Conservation (phyloP, 2,797 vertebrate genomes). For the Leptodactylus fallax region DNA sequence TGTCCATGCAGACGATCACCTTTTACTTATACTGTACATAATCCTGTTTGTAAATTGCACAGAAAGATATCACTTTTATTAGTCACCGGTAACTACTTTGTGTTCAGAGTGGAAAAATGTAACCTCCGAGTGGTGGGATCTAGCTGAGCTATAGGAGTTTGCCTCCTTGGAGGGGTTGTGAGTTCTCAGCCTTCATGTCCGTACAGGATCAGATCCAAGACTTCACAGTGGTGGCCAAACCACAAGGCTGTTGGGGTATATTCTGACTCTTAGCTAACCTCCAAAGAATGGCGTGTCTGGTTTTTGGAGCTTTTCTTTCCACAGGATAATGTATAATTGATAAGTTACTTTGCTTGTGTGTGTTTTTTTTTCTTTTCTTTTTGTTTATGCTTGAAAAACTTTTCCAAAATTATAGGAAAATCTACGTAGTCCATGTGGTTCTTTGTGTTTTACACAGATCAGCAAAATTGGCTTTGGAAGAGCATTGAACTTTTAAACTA, state of each 20-base stretch:
- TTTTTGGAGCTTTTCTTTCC: slow-evolving; percentile 66
- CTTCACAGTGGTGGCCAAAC: slow-evolving; percentile 56
- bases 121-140: slow-evolving; percentile 35
- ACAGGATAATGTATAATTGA: slow-evolving; percentile 65
- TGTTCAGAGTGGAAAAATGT: slow-evolving; percentile 27
- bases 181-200: slow-evolving; percentile 38
- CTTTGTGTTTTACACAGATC: slow-evolving; percentile 36
- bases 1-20: not conserved
- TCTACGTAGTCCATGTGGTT: not conserved
- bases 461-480: slow-evolving; percentile 43
- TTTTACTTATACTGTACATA: not conserved
- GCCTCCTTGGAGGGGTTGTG: not conserved
- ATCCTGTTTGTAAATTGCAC: not conserved
- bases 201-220: slow-evolving; percentile 40
- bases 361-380: slow-evolving; percentile 27
- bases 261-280: slow-evolving; percentile 66
- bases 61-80: slow-evolving; percentile 20
- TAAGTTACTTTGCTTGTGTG: slow-evolving; percentile 65
- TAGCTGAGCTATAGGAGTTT: not conserved
- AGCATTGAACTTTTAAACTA: slow-evolving; percentile 36
- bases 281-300: slow-evolving; percentile 67
- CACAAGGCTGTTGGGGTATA: slow-evolving; percentile 67
- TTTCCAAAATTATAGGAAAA: slow-evolving; percentile 56
- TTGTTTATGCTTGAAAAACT: slow-evolving; percentile 11
- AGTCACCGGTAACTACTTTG: not conserved